Evolutionary conservation across 2,797 vertebrate species (phyloP).

Genomic region (Cichlasoma orientale): DNA sequence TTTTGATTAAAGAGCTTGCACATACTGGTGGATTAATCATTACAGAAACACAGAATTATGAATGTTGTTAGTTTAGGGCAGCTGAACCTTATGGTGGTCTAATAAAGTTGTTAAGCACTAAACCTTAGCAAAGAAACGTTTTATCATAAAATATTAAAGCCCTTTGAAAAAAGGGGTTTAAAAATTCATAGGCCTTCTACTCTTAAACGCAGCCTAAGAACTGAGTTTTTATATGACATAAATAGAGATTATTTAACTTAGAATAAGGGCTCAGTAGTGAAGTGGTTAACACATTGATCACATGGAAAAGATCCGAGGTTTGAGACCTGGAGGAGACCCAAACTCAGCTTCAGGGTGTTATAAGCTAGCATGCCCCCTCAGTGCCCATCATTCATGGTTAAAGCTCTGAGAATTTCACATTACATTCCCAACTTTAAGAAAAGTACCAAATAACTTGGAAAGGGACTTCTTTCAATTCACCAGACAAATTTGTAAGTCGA

Average conservation of each 20-base stretch:
- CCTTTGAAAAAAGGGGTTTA: neutral
- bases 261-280: too few species aligned
- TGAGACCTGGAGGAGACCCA: too few species aligned
- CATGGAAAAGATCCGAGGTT: too few species aligned
- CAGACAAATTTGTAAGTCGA: neutral
- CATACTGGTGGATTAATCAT: neutral
- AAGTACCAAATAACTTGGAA: neutral
- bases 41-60: neutral
- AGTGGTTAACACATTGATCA: too few species aligned
- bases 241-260: too few species aligned
- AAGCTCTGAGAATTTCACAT: neutral
- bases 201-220: neutral
- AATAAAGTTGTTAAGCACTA: too few species aligned
- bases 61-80: too few species aligned
- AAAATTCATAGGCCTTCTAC: fast-evolving
- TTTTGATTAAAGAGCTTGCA: neutral
- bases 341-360: too few species aligned
- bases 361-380: too few species aligned
- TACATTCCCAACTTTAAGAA: neutral
- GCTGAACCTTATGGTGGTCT: too few species aligned
- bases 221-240: too few species aligned
- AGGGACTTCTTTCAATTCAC: neutral
- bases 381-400: neutral
- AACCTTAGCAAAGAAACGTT: too few species aligned
- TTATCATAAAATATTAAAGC: neutral